Evolutionary conservation across 2,797 vertebrate species (phyloP).

Genomic region (Dendrocincla tyrannina): DNA sequence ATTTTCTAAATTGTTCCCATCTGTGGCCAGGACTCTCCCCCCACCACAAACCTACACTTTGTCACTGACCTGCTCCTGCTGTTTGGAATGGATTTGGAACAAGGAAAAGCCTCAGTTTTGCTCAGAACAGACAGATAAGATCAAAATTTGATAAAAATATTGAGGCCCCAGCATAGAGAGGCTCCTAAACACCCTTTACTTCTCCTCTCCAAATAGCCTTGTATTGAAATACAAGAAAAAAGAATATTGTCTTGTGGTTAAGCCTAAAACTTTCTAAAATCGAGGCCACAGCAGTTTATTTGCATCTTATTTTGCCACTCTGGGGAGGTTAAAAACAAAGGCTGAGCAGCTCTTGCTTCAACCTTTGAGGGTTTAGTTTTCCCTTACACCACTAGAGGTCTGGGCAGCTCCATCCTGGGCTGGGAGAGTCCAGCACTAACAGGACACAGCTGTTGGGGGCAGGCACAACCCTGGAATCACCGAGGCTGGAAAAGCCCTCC

Average conservation of each 20-base stretch:
- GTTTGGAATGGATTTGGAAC: not conserved
- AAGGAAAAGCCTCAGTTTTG: not conserved
- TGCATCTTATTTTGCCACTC: not conserved
- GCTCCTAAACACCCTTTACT: not conserved
- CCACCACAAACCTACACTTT: not conserved
- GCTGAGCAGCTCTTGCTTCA: not conserved
- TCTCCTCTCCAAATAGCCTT: not conserved
- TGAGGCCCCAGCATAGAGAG: not conserved
- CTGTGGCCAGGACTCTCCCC: not conserved
- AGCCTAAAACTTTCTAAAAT: not conserved
- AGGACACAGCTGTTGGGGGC: not conserved
- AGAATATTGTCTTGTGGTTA: not conserved
- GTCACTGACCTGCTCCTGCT: not conserved
- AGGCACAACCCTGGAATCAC: not conserved
- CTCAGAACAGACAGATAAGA: not conserved
- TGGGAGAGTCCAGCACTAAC: not conserved
- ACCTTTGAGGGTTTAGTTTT: not conserved
- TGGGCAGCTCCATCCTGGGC: not conserved
- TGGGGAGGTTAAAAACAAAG: not conserved
- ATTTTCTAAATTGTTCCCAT: not conserved
- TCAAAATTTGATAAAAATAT: not conserved
- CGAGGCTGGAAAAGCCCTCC: not conserved
- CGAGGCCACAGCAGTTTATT: not conserved
- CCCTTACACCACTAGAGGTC: constrained; percentile 44
- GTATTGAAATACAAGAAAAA: not conserved